A percentile compares a stretch with the other conserved stretches of the same genome.
Evolutionary conservation across 1,140 invertebrate genomes (phyloP).

Genomic region (Drosophila busckii): DNA sequence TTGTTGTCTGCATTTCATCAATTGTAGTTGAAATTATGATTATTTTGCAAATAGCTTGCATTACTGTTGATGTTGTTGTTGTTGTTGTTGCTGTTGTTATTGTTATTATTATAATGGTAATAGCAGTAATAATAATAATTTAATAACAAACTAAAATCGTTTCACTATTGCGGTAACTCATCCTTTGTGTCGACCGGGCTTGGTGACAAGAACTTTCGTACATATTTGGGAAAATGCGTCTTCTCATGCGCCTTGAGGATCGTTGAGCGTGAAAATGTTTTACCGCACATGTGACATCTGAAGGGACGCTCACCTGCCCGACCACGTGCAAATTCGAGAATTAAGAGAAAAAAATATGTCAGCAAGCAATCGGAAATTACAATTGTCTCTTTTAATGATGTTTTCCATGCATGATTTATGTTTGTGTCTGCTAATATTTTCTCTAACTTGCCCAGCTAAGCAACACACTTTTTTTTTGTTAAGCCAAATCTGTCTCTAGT

Average conservation of each 20-base stretch:
- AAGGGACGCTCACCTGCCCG: slow-evolving; percentile 88
- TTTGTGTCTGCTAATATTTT: too few species aligned
- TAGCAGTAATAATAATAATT: slow-evolving; percentile 79
- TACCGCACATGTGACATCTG: slow-evolving; percentile 91
- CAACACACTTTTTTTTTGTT: too few species aligned
- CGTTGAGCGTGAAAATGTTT: slow-evolving; percentile 92
- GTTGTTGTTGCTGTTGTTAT: slow-evolving; percentile 63
- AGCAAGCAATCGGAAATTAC: too few species aligned
- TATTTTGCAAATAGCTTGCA: slow-evolving; percentile 17
- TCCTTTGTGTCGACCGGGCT: slow-evolving; percentile 90
- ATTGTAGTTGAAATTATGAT: slow-evolving; percentile 59
- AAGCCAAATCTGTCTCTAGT: too few species aligned
- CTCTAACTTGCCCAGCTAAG: too few species aligned
- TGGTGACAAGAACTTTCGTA: slow-evolving; percentile 90
- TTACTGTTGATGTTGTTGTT: slow-evolving; percentile 29
- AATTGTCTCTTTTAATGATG: too few species aligned
- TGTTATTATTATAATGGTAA: slow-evolving; percentile 76
- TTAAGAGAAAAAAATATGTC: too few species aligned
- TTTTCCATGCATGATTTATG: too few species aligned
- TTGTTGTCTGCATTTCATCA: slow-evolving; percentile 38
- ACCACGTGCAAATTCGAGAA: background rate
- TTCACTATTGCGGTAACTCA: slow-evolving; percentile 85
- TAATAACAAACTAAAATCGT: slow-evolving; percentile 79
- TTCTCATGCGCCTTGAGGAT: slow-evolving; percentile 95
- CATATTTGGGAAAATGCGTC: slow-evolving; percentile 93